Conservation (phyloP, 2,113 vertebrate species). For the Mugil cephalus region DNA sequence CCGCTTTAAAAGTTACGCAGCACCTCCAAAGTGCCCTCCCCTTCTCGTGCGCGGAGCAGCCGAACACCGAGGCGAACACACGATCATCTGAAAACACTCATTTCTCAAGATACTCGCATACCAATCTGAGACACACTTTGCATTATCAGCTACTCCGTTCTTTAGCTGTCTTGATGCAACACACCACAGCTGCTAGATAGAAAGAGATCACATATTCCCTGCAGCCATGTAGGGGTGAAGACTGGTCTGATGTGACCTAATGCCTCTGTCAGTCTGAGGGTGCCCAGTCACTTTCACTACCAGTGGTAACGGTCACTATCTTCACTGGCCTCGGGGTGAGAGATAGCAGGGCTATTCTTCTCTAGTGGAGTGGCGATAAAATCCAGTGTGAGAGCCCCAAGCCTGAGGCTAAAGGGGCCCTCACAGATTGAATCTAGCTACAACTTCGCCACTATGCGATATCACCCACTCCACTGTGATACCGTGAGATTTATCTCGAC, state of each 20-base stretch:
- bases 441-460: slow-evolving; percentile 60
- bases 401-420: slow-evolving; percentile 49
- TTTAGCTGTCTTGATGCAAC: slow-evolving; percentile 21
- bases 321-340: slow-evolving; percentile 57
- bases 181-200: slow-evolving; percentile 36
- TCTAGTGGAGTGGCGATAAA: slow-evolving; percentile 71
- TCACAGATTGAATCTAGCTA: slow-evolving; percentile 67
- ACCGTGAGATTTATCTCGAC: slow-evolving; percentile 66
- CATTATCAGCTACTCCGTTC: slow-evolving; percentile 27
- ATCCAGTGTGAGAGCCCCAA: slow-evolving; percentile 63
- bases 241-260: slow-evolving; percentile 52
- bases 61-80: slow-evolving; percentile 36
- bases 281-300: slow-evolving; percentile 38
- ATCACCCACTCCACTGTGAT: slow-evolving; percentile 57
- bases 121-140: slow-evolving; percentile 7
- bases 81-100: slow-evolving; percentile 29
- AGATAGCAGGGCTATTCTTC: slow-evolving; percentile 69
- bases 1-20: slow-evolving; percentile 38
- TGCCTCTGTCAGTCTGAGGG: slow-evolving; percentile 54
- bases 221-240: slow-evolving; percentile 2
- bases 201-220: not conserved
- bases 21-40: not conserved
- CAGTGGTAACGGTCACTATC: slow-evolving; percentile 68
- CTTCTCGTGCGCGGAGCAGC: no score
- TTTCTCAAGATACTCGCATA: slow-evolving; percentile 25